These are phyloP conservation scores for Vombatus ursinus DNA, from an alignment of 2,113 vertebrate genomes.

Conservation along the genomic window DNA sequence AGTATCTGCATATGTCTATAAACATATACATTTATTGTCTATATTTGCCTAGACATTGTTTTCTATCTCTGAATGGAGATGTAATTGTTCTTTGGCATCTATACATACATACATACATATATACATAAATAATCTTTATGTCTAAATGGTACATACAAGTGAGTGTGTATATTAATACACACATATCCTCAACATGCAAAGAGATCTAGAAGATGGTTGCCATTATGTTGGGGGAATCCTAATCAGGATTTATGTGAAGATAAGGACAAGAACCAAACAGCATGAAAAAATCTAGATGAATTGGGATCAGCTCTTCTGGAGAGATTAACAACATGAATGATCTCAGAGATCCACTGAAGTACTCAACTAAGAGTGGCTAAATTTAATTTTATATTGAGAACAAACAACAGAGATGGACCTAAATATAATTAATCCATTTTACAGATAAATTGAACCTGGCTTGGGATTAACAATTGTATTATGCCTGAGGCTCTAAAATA, in stretches of 20 bases:
- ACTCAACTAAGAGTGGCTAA: not conserved
- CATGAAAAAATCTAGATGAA: not conserved
- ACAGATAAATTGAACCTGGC: not conserved
- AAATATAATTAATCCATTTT: not conserved
- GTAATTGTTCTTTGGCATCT: not conserved
- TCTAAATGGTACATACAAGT: too few relatives aligned
- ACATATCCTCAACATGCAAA: not conserved
- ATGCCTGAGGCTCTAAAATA: not conserved
- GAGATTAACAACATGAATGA: not conserved
- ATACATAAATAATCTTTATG: too few relatives aligned
- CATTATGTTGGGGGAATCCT: accelerated
- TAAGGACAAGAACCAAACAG: not conserved
- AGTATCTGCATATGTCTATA: not conserved
- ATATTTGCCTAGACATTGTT: not conserved
- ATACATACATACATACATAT: too few relatives aligned
- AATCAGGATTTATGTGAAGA: not conserved
- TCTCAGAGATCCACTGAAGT: not conserved
- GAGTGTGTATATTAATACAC: not conserved
- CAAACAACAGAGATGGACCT: not conserved
- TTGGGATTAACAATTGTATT: not conserved
- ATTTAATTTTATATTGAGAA: not conserved
- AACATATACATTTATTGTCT: not conserved
- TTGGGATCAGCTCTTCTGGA: not conserved
- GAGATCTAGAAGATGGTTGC: not conserved
- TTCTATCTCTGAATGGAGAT: not conserved